Conservation (phyloP, 23 tunicate species). For the Ciona savignyi region DNA sequence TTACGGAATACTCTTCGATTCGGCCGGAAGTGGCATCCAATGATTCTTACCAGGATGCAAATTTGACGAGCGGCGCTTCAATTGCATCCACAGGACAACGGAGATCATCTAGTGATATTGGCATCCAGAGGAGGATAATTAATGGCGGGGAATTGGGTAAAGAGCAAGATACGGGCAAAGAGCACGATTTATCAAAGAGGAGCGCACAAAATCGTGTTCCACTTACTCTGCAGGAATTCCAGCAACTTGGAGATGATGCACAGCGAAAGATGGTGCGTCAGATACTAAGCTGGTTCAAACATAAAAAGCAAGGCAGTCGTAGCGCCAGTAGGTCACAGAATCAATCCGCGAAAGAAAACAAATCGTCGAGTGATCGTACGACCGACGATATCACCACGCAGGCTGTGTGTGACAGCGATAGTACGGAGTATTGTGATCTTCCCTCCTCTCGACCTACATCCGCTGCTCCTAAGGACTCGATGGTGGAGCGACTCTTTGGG, state of each 20-base stretch:
- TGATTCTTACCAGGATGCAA: slow-evolving; percentile 40
- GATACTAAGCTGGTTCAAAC: slow-evolving; percentile 7
- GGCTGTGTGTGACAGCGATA: slow-evolving; percentile 68
- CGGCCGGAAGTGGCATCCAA: slow-evolving; percentile 11
- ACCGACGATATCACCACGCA: slow-evolving; percentile 11
- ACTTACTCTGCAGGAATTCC: slow-evolving; percentile 24
- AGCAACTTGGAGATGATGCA: slow-evolving; percentile 20
- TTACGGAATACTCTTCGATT: neutral
- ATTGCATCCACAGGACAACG: slow-evolving; percentile 2
- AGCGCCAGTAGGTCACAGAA: neutral
- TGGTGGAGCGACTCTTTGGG: slow-evolving; percentile 1
- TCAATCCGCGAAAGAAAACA: neutral
- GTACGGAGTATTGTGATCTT: slow-evolving; percentile 62
- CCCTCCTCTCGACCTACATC: slow-evolving; percentile 34
- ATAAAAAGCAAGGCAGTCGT: neutral
- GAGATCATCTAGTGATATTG: slow-evolving; percentile 18
- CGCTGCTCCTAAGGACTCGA: neutral
- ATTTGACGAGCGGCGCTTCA: neutral
- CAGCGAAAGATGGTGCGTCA: slow-evolving; percentile 18
- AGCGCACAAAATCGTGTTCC: neutral
- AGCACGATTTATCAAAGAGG: neutral
- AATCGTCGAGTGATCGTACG: neutral
- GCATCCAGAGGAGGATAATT: slow-evolving; percentile 20
- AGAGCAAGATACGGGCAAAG: neutral
- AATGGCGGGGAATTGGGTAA: neutral